These are phyloP conservation scores for Acleris holmiana DNA, from an alignment of 2,888 invertebrate species.

Conservation along the genomic window DNA sequence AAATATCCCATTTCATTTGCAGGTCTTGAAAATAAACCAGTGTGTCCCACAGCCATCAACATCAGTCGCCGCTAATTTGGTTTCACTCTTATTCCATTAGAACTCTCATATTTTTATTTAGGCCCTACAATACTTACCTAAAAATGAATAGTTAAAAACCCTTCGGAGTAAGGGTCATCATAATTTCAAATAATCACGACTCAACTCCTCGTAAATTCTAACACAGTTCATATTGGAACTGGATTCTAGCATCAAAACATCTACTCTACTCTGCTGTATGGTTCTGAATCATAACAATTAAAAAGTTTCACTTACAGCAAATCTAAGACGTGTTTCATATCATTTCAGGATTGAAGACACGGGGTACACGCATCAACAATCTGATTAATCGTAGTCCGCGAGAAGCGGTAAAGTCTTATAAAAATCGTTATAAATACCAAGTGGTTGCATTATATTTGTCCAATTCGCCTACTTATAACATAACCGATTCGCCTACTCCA, in stretches of 20 bases:
- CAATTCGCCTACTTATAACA: neutral
- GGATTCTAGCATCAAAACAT: neutral
- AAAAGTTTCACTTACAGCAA: conserved; percentile 33
- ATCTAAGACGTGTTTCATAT: conserved; percentile 24
- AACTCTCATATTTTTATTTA: no score
- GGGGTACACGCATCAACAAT: neutral
- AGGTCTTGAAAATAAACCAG: no score
- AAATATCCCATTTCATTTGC: no score
- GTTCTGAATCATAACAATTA: conserved; percentile 31
- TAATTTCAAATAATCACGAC: no score
- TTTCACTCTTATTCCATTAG: no score
- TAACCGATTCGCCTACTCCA: neutral
- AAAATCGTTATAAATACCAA: conserved; percentile 15
- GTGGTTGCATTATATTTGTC: neutral
- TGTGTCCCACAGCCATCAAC: no score
- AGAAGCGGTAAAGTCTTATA: neutral
- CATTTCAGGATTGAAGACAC: conserved; percentile 5
- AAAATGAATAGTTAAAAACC: no score
- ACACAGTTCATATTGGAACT: no score
- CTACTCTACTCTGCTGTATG: neutral
- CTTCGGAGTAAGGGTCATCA: no score
- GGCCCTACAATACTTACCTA: no score
- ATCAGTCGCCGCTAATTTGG: no score
- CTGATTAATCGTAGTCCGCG: neutral
- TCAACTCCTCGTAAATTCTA: no score